phyloP scores from a whole-genome alignment of 64 coral and sea anemone species.

The Montipora sp. region DNA sequence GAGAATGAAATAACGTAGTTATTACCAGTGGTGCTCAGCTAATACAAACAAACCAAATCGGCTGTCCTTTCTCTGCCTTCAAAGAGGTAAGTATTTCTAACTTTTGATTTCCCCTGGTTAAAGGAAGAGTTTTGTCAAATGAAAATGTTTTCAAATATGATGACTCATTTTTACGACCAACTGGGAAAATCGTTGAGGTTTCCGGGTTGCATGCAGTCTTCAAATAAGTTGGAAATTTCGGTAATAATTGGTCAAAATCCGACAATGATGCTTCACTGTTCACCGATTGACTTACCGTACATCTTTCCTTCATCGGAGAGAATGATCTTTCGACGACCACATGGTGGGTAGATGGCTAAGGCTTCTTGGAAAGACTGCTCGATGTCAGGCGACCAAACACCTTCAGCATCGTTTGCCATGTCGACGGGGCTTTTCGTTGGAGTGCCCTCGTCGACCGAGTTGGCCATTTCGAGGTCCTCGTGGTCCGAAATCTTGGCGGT shows the following conservation, averaged over 20 bases:
- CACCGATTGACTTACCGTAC: constrained; percentile 81
- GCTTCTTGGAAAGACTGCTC: constrained; percentile 99
- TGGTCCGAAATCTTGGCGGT: constrained; percentile 89
- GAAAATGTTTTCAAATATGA: background rate
- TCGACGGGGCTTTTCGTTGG: constrained; percentile 96
- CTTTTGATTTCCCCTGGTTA: background rate
- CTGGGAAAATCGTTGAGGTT: constrained; percentile 20
- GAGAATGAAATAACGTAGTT: constrained; percentile 33
- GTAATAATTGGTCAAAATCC: constrained; percentile 40
- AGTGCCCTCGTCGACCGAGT: constrained; percentile 89
- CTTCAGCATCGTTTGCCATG: constrained; percentile 99
- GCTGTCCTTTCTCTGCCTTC: constrained; percentile 48
- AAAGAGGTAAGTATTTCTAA: constrained; percentile 15
- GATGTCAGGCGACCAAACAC: constrained; percentile 99
- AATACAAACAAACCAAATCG: constrained; percentile 23
- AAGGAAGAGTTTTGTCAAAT: background rate
- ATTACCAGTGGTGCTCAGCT: constrained; percentile 37
- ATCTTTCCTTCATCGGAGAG: constrained; percentile 99
- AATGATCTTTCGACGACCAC: constrained; percentile 98
- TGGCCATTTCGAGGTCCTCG: constrained; percentile 89
- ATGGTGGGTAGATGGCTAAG: constrained; percentile 97
- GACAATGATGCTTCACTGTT: background rate
- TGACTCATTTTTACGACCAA: background rate
- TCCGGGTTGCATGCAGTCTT: constrained; percentile 38
- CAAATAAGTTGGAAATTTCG: background rate